Evolutionary conservation across 2,888 invertebrate genomes (phyloP).

Genomic region (Cheilosia vulpina): DNA sequence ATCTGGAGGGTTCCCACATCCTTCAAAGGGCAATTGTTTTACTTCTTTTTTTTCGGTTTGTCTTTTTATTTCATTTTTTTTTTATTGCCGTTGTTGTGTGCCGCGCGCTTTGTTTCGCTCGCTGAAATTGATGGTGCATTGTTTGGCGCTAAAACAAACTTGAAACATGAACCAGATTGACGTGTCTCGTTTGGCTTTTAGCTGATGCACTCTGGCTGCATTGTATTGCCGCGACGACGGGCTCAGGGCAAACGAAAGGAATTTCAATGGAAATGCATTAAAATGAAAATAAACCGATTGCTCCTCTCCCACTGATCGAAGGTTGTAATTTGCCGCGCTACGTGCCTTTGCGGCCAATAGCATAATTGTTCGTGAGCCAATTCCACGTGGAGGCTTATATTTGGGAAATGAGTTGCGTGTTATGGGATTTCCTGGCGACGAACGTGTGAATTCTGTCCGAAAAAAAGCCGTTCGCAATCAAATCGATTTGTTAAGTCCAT

Average conservation of each 20-base stretch:
- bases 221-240: not conserved
- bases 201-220: slow-evolving; percentile 22
- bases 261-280: slow-evolving; percentile 67
- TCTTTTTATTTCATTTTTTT: not conserved
- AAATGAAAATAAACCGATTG: slow-evolving; percentile 33
- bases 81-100: slow-evolving; percentile 2
- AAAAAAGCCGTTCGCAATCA: slow-evolving; percentile 42
- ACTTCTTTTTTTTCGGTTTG: slow-evolving; percentile 15
- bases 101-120: slow-evolving; percentile 58
- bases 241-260: slow-evolving; percentile 33
- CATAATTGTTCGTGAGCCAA: slow-evolving; percentile 63
- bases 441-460: not conserved
- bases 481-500: slow-evolving; percentile 58
- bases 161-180: slow-evolving; percentile 75
- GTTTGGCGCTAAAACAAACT: slow-evolving; percentile 72
- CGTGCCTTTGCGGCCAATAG: slow-evolving; percentile 67
- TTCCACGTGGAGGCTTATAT: slow-evolving; percentile 42
- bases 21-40: slow-evolving; percentile 74
- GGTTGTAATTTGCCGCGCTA: slow-evolving; percentile 70
- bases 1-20: slow-evolving; percentile 72
- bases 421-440: not conserved
- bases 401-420: slow-evolving; percentile 4
- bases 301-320: slow-evolving; percentile 56
- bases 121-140: slow-evolving; percentile 71
- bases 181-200: slow-evolving; percentile 55